Percentiles rank a stretch among this genome's conserved stretches.
These are phyloP conservation scores for Lasius fuliginosus DNA, from an alignment of 2,888 invertebrate genomes.

Conservation along the genomic window DNA sequence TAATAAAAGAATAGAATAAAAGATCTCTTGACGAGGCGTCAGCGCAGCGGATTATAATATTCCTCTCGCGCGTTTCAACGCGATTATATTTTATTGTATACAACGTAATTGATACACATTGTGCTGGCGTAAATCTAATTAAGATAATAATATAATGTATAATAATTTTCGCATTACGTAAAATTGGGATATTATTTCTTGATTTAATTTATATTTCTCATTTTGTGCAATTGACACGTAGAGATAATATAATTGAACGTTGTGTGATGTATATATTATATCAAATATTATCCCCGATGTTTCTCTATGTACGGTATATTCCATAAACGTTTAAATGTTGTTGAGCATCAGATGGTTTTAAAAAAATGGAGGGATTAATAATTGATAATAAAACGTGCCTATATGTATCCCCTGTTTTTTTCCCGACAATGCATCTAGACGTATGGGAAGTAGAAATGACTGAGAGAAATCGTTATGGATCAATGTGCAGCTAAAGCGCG, in stretches of 20 bases:
- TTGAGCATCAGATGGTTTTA: conserved; percentile 70
- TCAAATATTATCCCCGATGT: conserved; percentile 49
- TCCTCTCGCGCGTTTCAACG: neutral
- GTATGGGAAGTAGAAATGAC: conserved; percentile 6
- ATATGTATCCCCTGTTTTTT: conserved; percentile 62
- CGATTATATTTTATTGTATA: conserved; percentile 41
- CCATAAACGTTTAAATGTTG: conserved; percentile 67
- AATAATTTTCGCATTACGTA: conserved; percentile 14
- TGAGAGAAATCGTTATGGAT: conserved; percentile 11
- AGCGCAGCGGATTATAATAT: neutral
- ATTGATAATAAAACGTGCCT: conserved; percentile 77
- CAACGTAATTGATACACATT: conserved; percentile 4
- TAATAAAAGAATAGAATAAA: neutral
- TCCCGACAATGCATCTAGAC: conserved; percentile 18
- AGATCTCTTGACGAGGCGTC: neutral
- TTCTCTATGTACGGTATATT: conserved; percentile 48
- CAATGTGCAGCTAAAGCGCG: conserved; percentile 12
- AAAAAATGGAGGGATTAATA: conserved; percentile 59
- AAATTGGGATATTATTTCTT: conserved; percentile 39
- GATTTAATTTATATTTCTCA: conserved; percentile 65
- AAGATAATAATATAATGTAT: neutral
- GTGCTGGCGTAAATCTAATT: conserved; percentile 14
- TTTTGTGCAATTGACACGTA: conserved; percentile 60
- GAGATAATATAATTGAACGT: conserved; percentile 51
- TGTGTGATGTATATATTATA: conserved; percentile 58